Base-by-base conservation (phyloP, 1,140 invertebrate genomes). In the Papilio machaon region DNA sequence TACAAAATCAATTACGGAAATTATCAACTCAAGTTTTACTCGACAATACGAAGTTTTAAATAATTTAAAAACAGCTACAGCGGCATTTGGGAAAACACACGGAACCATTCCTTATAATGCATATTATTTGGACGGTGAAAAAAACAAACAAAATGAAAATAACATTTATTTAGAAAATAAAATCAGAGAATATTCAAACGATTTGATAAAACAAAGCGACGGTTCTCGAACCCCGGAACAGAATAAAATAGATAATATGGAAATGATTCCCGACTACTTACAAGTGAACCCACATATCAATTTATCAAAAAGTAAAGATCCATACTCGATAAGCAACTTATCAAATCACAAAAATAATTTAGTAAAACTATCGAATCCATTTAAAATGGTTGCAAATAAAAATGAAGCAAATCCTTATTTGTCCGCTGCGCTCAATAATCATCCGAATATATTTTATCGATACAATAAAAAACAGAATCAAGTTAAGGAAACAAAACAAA, bases 221-320 rank as follows among this genome's bases (percentile, higher is more conserved):
- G 23, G 11, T 35, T 35, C 19, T 35, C 30, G 15, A 67, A 67
- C 11, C 9, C 17, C 23, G 19, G 11, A 64, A 64, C 8, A 2
- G n/a, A 60, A 64, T 11, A 23, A 30, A 23, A 17, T 15, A 17
- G 17, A 54, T 54, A 54, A 54, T 2, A 64, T 2, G 11, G 11
- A 5, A 3, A 67, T 15, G 64, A 35, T 30, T 13, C 23, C 23
- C 23, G 30, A 11, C 35, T 4, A 70, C 30, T 23, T 38, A 1
- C 64, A 15, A 15, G 38, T 82, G 30, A 75, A 83, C 73, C 52
- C 46, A 43, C 78, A 80, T 49, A 80, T 85, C 11, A 80, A 83
- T 9, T 67, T 46, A 19, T 17, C 74, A 46, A 77, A 15, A 70
- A 67, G 4, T 30, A 67, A 67, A 13, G 60, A 67, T 4, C 23